Evolutionary conservation across 2,888 invertebrate genomes (phyloP), one percentile per base, ranked within the genome.

Genomic region (Acleris literana): DNA sequence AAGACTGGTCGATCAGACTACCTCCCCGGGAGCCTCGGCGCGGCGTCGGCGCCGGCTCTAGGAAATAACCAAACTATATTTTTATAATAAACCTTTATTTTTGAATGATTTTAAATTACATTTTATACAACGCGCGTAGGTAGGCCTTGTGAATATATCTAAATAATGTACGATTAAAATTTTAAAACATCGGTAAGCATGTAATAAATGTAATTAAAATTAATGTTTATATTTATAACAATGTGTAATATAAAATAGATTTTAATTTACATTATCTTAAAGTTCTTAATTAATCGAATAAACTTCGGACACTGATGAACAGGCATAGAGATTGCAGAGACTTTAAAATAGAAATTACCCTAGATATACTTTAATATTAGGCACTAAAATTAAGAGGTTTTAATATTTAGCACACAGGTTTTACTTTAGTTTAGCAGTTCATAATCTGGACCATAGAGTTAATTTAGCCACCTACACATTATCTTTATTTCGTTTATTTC

Each of bases 161-260:
- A 82, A 84, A 83, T 84, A 82, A 83, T 84, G 77, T 87, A 86
- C 84, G 75, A 77, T 78, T 84, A 82, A 85, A 85, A 86, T 84
- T 75, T 73, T 74, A 75, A 75, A 71, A 76, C 76, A 71, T 83
- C 76, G 77, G 76, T 88, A 87, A 88, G 90, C 82, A 79, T 82
- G 76, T 82, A 84, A 80, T 83, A 78, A 83, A 83, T 88, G 85
- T 88, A 86, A 83, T 88, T 84, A 84, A 86, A 85, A 83, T 84
- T 82, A 83, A 85, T 85, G 80, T 83, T 82, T 81, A 78, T 82
- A 84, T 79, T 82, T 79, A 68, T 84, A 84, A 81, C 78, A 72
- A 81, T 87, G 84, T 87, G 84, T 87, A 86, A 79, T 87, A 84
- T 85, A 85, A 85, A 85, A 84, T 88, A 89, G 82, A 86, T 78